phyloP scores from a whole-genome alignment of 1,140 invertebrate species.

The Drosophila serrata region DNA sequence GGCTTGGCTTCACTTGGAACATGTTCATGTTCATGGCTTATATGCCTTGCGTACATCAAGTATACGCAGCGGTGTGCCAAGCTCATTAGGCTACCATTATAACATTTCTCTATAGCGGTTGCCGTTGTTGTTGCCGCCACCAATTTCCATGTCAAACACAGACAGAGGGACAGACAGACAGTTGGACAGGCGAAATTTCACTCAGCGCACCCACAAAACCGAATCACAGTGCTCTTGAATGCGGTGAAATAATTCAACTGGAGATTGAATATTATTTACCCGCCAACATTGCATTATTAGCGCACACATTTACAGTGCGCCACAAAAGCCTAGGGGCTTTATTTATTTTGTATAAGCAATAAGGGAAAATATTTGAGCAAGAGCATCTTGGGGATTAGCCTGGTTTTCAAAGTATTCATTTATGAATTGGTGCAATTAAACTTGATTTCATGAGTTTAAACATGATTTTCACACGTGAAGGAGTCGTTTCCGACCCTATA shows the following conservation, averaged over 20 bases:
- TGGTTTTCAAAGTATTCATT: background rate
- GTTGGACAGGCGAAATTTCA: slow-evolving; percentile 58
- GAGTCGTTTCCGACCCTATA: too few species aligned
- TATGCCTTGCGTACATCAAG: slow-evolving; percentile 44
- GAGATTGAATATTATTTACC: slow-evolving; percentile 44
- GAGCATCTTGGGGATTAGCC: slow-evolving; percentile 12
- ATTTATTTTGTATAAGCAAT: background rate
- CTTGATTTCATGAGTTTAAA: too few species aligned
- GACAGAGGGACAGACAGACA: slow-evolving; percentile 32
- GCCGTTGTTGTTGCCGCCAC: slow-evolving; percentile 30
- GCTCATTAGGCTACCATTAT: slow-evolving; percentile 72
- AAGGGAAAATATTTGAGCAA: background rate
- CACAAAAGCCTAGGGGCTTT: slow-evolving; percentile 2
- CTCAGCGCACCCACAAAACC: slow-evolving; percentile 53
- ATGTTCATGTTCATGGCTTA: slow-evolving; percentile 46
- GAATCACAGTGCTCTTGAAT: slow-evolving; percentile 54
- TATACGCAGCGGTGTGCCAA: slow-evolving; percentile 63
- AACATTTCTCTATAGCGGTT: slow-evolving; percentile 42
- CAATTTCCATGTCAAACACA: slow-evolving; percentile 67
- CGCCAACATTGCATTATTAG: slow-evolving; percentile 38
- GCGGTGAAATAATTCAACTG: slow-evolving; percentile 26
- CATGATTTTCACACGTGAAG: too few species aligned
- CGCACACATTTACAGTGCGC: slow-evolving; percentile 26
- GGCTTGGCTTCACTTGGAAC: slow-evolving; percentile 55
- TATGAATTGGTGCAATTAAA: slow-evolving; percentile 3